These are phyloP conservation scores for Ambastaia sidthimunki DNA, from an alignment of 2,797 vertebrate species.

Conservation along the genomic window DNA sequence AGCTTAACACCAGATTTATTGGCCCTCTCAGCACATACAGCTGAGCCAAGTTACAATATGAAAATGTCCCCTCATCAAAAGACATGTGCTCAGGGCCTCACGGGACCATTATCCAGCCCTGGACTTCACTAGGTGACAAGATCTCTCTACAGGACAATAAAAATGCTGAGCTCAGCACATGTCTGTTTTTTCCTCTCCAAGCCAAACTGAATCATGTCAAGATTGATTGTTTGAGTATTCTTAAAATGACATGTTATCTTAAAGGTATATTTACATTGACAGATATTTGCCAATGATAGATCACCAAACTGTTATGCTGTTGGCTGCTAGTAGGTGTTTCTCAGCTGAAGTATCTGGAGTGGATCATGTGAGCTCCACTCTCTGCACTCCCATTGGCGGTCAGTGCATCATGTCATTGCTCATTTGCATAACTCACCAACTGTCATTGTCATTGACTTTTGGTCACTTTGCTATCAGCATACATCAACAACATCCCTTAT, in stretches of 20 bases:
- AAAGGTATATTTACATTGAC: not conserved
- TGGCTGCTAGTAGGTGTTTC: not conserved
- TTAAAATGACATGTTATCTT: not conserved
- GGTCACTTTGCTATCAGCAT: not conserved
- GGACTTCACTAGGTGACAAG: not conserved
- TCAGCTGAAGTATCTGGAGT: not conserved
- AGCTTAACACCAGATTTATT: not conserved
- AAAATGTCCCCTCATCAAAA: not conserved
- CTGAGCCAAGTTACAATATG: not conserved
- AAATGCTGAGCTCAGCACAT: constrained; percentile 15
- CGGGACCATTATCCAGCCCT: not conserved
- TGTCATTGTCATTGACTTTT: too few relatives aligned
- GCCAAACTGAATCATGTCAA: not conserved
- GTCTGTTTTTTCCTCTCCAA: not conserved
- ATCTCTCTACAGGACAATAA: not conserved
- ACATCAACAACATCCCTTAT: not conserved
- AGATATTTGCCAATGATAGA: not conserved
- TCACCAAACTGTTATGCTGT: not conserved
- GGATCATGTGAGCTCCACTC: not conserved
- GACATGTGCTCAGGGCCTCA: not conserved
- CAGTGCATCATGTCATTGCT: constrained; percentile 2
- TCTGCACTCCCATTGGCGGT: not conserved
- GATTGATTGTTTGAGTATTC: too few relatives aligned
- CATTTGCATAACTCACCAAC: not conserved
- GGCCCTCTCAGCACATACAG: not conserved